Evolutionary conservation across 92 coral and sea anemone species (phyloP), one percentile per base, ranked within the genome.

Genomic region (Palythoa grandis): DNA sequence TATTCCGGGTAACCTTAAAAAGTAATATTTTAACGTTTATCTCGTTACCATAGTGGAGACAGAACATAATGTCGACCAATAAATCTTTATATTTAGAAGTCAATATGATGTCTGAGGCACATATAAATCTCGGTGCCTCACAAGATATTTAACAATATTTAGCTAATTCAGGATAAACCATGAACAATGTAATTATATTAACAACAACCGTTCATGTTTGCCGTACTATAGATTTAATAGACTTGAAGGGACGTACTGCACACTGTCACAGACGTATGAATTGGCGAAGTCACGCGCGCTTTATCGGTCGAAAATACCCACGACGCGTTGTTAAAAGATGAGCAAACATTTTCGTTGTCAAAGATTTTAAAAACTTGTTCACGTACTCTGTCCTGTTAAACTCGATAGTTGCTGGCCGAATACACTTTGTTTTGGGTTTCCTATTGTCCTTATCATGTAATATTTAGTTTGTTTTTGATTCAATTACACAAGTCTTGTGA

Each of bases 321-420:
- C 53, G 29, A 12, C 47, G 7, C 3, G 14, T n/a, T 25, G 12
- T 69, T 19, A 54, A 29, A 23, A 65, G 54, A 40, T 56, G 70
- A 20, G 85, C 56, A 23, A 79, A 66, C 17, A 65, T 15, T 56
- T 66, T 25, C 24, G 82, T 77, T 57, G 37, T 67, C 74, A 43
- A 17, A 39, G 71, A 78, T 57, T 65, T n/a, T n/a, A n/a, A n/a
- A 57, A 48, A 79, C 35, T 63, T 79, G 75, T 66, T 23, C 22
- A 47, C 43, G 35, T 80, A 20, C 47, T 66, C 23, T 67, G n/a
- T 78, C 57, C 47, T 65, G 84, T 79, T 63, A 61, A 63, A 57
- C 65, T 2, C 20, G 11, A 25, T 24, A 76, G 66, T 54, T 16
- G 63, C 39, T 20, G 24, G 63, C 50, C 24, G 76, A 3, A 58